phyloP scores from a whole-genome alignment of 2,888 invertebrate genomes.

The Lithodes maja region DNA sequence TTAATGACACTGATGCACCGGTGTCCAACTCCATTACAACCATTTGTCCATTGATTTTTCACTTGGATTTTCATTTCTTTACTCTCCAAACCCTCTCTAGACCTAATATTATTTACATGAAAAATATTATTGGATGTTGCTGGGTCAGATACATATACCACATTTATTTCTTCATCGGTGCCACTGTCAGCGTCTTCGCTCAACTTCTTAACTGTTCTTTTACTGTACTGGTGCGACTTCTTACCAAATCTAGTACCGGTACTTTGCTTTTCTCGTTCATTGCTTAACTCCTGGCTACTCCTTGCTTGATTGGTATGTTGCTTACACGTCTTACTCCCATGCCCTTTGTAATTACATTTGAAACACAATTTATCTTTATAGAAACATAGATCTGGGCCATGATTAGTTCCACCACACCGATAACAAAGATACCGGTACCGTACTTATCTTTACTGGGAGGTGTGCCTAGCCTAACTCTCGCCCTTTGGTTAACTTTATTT shows the following conservation, averaged over 20 bases:
- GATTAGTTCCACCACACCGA: too few species aligned
- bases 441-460: too few species aligned
- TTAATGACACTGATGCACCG: not conserved
- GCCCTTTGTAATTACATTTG: conserved; percentile 1
- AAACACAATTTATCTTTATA: not conserved
- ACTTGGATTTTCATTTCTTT: not conserved
- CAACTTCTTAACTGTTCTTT: not conserved
- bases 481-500: too few species aligned
- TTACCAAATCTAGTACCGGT: not conserved
- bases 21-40: not conserved
- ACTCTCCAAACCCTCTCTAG: not conserved
- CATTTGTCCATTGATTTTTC: not conserved
- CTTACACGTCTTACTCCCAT: not conserved
- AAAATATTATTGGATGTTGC: not conserved
- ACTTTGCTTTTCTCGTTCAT: not conserved
- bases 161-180: not conserved
- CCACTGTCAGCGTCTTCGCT: not conserved
- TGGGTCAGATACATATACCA: not conserved
- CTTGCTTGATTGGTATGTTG: not conserved
- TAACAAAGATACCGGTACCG: too few species aligned
- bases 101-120: not conserved
- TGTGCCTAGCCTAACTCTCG: too few species aligned
- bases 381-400: too few species aligned
- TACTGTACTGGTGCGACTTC: not conserved
- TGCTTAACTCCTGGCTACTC: not conserved